Evolutionary conservation across 2,797 vertebrate species (phyloP).

Genomic region (Erethizon dorsatum): DNA sequence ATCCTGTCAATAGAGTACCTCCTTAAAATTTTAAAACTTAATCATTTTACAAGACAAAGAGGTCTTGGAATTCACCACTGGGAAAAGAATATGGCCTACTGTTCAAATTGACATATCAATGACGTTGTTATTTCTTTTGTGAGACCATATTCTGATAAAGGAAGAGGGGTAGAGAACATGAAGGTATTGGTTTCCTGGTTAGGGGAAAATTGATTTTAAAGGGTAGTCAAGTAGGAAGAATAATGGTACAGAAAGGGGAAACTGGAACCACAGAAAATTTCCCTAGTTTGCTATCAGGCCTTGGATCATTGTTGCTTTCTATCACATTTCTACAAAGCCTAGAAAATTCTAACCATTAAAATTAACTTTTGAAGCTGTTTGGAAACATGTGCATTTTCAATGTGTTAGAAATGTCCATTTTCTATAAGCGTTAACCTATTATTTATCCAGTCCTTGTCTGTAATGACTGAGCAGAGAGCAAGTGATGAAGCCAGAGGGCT

Average conservation of each 20-base stretch:
- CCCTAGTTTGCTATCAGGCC: neutral
- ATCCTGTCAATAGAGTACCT: neutral
- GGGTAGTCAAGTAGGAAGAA: neutral
- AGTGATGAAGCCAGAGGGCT: conserved; percentile 38
- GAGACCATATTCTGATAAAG: conserved; percentile 48
- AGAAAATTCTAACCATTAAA: conserved; percentile 37
- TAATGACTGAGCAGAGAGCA: neutral
- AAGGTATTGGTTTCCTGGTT: conserved; percentile 6
- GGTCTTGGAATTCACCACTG: neutral
- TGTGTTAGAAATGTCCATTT: conserved; percentile 15
- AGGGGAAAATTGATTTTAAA: conserved; percentile 11
- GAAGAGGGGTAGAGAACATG: neutral
- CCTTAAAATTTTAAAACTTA: neutral
- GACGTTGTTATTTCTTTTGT: conserved; percentile 16
- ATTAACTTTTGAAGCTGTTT: conserved; percentile 35
- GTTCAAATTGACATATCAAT: neutral
- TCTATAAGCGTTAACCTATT: neutral
- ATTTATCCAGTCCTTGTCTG: conserved; percentile 1
- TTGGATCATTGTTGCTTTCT: neutral
- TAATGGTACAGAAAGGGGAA: neutral
- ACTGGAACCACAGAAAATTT: neutral
- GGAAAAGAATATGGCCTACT: neutral
- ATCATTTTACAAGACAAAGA: conserved; percentile 32
- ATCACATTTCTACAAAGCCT: neutral
- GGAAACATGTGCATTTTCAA: conserved; percentile 5